A percentile compares a stretch with the other conserved stretches of the same genome.
Evolutionary conservation across 2,888 invertebrate species (phyloP).

Genomic region (Cryptophagus acutangulus): DNA sequence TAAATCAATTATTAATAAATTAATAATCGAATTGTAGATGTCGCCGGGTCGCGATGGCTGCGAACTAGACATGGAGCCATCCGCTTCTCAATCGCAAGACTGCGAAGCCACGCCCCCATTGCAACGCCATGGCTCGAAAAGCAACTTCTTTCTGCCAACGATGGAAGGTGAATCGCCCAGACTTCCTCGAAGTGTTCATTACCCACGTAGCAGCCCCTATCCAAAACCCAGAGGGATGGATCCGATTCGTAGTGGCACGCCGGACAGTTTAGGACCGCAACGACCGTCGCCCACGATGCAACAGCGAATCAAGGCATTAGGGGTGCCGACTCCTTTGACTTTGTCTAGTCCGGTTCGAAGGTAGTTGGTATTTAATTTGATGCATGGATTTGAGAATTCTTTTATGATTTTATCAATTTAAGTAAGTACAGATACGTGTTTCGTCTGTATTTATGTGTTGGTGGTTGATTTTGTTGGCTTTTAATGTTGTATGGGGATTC

Average conservation of each 20-base stretch:
- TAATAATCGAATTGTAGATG: slow-evolving; percentile 52
- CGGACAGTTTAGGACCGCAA: slow-evolving; percentile 45
- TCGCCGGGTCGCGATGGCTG: slow-evolving; percentile 79
- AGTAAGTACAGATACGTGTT: too few relatives aligned
- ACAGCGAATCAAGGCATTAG: slow-evolving; percentile 83
- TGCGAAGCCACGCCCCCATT: slow-evolving; percentile 87
- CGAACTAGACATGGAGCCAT: slow-evolving; percentile 83
- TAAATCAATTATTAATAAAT: background rate
- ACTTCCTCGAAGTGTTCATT: slow-evolving; percentile 44
- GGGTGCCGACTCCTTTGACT: slow-evolving; percentile 83
- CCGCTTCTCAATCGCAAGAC: slow-evolving; percentile 85
- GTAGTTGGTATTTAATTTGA: slow-evolving; percentile 51
- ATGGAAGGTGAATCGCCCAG: slow-evolving; percentile 52
- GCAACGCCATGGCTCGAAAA: slow-evolving; percentile 80
- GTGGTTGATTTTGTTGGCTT: too few relatives aligned
- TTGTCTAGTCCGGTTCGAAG: slow-evolving; percentile 84
- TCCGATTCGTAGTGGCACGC: slow-evolving; percentile 51
- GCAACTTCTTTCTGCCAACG: slow-evolving; percentile 73
- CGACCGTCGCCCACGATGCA: slow-evolving; percentile 80
- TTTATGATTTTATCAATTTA: background rate
- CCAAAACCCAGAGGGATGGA: slow-evolving; percentile 66
- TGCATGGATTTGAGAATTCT: too few relatives aligned
- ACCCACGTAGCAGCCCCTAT: slow-evolving; percentile 75
- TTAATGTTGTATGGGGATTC: too few relatives aligned
- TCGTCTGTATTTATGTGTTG: too few relatives aligned